Conservation (phyloP, 2,888 invertebrate species). For the Lamellibrachia columna region DNA sequence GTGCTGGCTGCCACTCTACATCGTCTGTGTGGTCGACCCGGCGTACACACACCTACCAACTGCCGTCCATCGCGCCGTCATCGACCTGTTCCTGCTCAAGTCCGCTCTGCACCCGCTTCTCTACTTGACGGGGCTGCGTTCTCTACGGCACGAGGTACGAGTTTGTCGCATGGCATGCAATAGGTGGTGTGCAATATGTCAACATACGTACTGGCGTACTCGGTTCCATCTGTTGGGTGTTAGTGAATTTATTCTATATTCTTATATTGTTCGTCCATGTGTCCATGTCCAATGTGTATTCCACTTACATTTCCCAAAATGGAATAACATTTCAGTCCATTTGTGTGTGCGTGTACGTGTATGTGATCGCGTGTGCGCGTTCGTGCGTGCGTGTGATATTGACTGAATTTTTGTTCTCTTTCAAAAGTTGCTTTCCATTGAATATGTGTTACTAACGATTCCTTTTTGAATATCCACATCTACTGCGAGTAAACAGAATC, state of each 20-base stretch:
- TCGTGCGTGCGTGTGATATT: background rate
- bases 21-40: constrained; percentile 38
- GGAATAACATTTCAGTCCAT: background rate
- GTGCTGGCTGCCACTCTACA: constrained; percentile 35
- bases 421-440: too few species aligned
- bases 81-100: constrained; percentile 42
- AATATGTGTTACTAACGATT: too few species aligned
- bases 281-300: background rate
- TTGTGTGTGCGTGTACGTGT: constrained; percentile 13
- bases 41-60: constrained; percentile 28
- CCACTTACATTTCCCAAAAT: background rate
- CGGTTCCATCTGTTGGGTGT: too few species aligned
- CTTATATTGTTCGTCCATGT: background rate
- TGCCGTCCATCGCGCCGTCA: constrained; percentile 32
- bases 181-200: too few species aligned
- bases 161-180: background rate
- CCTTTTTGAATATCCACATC: too few species aligned
- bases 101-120: constrained; percentile 41
- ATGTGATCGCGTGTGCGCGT: background rate
- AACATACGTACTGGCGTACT: too few species aligned
- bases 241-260: too few species aligned
- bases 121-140: constrained; percentile 39
- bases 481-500: too few species aligned
- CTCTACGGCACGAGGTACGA: constrained; percentile 36
- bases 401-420: background rate